A percentile compares a stretch with the other conserved stretches of the same genome.
phyloP scores from a whole-genome alignment of 1,140 invertebrate genomes.

The Lanistes nyassanus region DNA sequence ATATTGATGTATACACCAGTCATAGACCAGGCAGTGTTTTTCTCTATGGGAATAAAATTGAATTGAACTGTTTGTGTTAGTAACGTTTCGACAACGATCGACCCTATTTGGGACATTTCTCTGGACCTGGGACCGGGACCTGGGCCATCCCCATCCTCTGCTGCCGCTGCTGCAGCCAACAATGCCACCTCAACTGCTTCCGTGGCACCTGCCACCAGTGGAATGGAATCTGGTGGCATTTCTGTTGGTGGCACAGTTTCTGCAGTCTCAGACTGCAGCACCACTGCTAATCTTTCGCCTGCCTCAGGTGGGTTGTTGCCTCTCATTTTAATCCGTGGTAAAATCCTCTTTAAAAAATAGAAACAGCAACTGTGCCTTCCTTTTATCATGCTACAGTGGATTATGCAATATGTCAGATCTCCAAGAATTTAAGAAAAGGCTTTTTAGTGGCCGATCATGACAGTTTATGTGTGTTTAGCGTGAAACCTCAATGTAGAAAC shows the following conservation, averaged over 20 bases:
- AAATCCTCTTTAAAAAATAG: no score
- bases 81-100: constrained; percentile 90
- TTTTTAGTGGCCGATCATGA: no score
- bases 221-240: not conserved
- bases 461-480: no score
- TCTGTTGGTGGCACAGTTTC: not conserved
- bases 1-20: no score
- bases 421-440: no score
- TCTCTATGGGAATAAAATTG: no score
- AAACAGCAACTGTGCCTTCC: no score
- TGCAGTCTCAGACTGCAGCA: not conserved
- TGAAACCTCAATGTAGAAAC: no score
- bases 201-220: not conserved
- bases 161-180: constrained; percentile 13
- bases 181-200: not conserved
- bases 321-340: no score
- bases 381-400: no score
- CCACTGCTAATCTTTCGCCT: constrained; percentile 17
- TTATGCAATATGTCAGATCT: no score
- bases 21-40: no score
- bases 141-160: constrained; percentile 29
- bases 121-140: constrained; percentile 80
- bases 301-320: constrained; percentile 18
- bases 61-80: constrained; percentile 63
- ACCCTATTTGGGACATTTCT: constrained; percentile 98